Percentiles rank a stretch among this genome's conserved stretches.
phyloP scores from a whole-genome alignment of 2,797 vertebrate species.

The Anableps anableps region DNA sequence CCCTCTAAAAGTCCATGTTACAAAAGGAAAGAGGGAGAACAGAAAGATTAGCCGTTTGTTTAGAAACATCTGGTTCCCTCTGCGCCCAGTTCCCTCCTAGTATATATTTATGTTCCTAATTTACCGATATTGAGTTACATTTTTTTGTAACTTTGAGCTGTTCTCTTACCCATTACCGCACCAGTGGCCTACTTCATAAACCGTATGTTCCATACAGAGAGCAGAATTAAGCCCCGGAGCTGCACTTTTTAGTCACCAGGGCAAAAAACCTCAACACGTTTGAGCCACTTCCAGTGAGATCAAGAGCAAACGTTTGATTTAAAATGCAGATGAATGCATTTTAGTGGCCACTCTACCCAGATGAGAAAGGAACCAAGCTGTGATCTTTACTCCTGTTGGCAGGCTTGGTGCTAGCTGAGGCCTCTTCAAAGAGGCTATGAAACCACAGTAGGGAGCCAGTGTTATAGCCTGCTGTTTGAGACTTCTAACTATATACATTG shows the following conservation, averaged over 20 bases:
- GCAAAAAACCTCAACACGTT: constrained; percentile 73
- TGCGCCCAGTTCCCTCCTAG: constrained; percentile 41
- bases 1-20: constrained; percentile 50
- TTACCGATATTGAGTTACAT: constrained; percentile 66
- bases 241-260: constrained; percentile 49
- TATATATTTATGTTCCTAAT: constrained; percentile 71
- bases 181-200: constrained; percentile 26
- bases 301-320: constrained; percentile 70
- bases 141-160: constrained; percentile 32
- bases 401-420: constrained; percentile 50
- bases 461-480: constrained; percentile 23
- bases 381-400: constrained; percentile 64
- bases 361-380: constrained; percentile 62
- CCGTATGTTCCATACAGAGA: constrained; percentile 38
- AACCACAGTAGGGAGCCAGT: constrained; percentile 53
- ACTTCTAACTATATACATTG: constrained; percentile 3
- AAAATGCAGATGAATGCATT: constrained; percentile 76
- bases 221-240: constrained; percentile 41
- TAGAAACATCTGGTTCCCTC: constrained; percentile 57
- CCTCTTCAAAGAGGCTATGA: constrained; percentile 69
- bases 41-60: constrained; percentile 53
- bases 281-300: constrained; percentile 69
- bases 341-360: constrained; percentile 63
- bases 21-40: constrained; percentile 50
- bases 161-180: constrained; percentile 30